Evolutionary conservation across 2,888 invertebrate genomes (phyloP), one percentile per base, ranked within the genome.

Genomic region (Agrypnus murinus): DNA sequence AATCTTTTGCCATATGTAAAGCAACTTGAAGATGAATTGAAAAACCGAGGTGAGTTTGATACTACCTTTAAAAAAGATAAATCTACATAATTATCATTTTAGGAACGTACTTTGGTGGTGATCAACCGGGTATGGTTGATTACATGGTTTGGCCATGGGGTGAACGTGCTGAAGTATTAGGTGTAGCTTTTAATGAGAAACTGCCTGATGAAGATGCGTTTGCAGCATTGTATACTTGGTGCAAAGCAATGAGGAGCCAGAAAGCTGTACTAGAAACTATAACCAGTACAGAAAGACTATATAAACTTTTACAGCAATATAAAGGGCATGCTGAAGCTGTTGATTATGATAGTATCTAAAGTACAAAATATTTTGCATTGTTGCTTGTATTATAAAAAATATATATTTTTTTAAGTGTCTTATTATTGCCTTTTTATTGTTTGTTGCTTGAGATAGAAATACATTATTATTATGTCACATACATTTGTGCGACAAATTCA

Each of bases 91-190:
- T n/a, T n/a, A n/a, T n/a, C 5, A 25, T 25, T 25, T 50, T 15
- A 64, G 65, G 65, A 7, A 15, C 10, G 6, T 66, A 31, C 17
- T 66, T 66, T 50, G 66, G 66, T 2, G 60, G 60, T 10, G 67
- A 69, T 9, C 17, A 55, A 46, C 63, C 69, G 2, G 19, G 17
- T 5, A 69, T 69, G 34, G 57, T 64, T 15, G 84, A 84, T 75
- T 84, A 80, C 62, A 81, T 83, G 81, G 31, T 84, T 40, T 84
- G 84, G 84, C 84, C 84, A 10, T 84, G 81, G 82, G 83, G 78
- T 14, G 83, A 84, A 75, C 72, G 83, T 31, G 78, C 78, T 7
- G 79, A 78, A 2, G 55, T 74, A 4, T 62, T 82, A 46, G 74
- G 65, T n/a, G 67, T 81, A 8, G 77, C 77, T 60, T 70, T 81